phyloP scores from a whole-genome alignment of 2,113 vertebrate species.

The Taxidea taxus region DNA sequence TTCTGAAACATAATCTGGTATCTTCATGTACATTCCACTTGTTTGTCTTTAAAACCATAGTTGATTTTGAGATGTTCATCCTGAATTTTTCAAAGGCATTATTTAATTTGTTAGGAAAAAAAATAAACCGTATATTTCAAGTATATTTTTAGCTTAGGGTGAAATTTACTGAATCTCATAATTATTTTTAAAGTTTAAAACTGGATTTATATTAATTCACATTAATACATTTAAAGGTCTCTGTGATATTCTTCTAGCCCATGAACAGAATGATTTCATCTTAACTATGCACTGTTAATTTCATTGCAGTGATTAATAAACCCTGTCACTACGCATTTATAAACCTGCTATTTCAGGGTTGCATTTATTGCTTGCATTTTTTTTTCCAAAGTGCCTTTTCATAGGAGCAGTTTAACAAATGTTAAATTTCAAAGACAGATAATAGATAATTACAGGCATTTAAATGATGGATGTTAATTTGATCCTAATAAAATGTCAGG shows the following conservation, averaged over 20 bases:
- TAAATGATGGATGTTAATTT: slow-evolving; percentile 75
- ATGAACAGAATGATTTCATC: slow-evolving; percentile 60
- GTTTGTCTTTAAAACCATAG: not conserved
- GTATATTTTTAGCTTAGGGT: not conserved
- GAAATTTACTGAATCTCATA: slow-evolving; percentile 53
- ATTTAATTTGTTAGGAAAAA: slow-evolving; percentile 1
- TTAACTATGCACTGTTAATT: slow-evolving; percentile 76
- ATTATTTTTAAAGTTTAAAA: slow-evolving; percentile 52
- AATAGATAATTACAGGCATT: slow-evolving; percentile 72
- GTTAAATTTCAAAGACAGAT: slow-evolving; percentile 72
- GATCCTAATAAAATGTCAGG: slow-evolving; percentile 67
- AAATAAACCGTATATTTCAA: not conserved
- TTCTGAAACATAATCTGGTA: not conserved
- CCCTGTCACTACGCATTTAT: slow-evolving; percentile 54
- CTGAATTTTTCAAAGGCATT: not conserved
- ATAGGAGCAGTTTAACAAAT: slow-evolving; percentile 66
- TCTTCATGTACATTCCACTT: not conserved
- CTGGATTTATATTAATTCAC: slow-evolving; percentile 51
- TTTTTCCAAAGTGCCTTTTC: slow-evolving; percentile 60
- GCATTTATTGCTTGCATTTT: slow-evolving; percentile 64
- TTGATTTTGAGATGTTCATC: not conserved
- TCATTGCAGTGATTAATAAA: slow-evolving; percentile 75
- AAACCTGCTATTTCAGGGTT: slow-evolving; percentile 67
- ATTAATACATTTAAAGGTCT: slow-evolving; percentile 54
- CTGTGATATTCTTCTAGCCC: slow-evolving; percentile 48